Percentiles rank a stretch among this genome's conserved stretches.
phyloP scores from a whole-genome alignment of 2,113 vertebrate genomes.

The Dermatemys mawii region DNA sequence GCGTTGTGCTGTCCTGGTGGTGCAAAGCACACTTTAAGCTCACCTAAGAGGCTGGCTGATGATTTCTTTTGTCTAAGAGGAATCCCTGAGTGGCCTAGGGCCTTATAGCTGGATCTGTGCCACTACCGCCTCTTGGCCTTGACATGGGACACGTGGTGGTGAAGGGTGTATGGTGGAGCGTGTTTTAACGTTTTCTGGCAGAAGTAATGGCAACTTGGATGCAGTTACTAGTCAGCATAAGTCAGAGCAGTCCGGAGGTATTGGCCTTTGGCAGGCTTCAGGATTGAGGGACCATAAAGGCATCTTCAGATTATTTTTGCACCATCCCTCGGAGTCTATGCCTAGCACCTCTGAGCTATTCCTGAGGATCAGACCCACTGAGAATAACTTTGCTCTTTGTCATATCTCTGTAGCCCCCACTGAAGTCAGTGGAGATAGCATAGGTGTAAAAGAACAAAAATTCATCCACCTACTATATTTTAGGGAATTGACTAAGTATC shows the following conservation, averaged over 20 bases:
- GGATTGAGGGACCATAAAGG: not conserved
- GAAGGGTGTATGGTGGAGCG: not conserved
- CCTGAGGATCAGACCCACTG: not conserved
- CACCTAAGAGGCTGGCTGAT: not conserved
- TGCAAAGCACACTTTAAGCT: not conserved
- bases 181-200: not conserved
- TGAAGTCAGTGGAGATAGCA: not conserved
- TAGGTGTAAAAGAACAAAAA: not conserved
- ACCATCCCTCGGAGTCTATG: not conserved
- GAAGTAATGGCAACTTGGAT: not conserved
- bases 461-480: not conserved
- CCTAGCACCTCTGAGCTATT: not conserved
- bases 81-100: not conserved
- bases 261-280: not conserved
- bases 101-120: not conserved
- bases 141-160: accelerated
- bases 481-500: not conserved
- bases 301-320: not conserved
- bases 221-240: not conserved
- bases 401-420: not conserved
- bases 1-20: not conserved
- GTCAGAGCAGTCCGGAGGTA: not conserved
- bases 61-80: not conserved
- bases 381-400: not conserved
- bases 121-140: not conserved